phyloP scores from a whole-genome alignment of 2,113 vertebrate genomes.

The Tyto alba region DNA sequence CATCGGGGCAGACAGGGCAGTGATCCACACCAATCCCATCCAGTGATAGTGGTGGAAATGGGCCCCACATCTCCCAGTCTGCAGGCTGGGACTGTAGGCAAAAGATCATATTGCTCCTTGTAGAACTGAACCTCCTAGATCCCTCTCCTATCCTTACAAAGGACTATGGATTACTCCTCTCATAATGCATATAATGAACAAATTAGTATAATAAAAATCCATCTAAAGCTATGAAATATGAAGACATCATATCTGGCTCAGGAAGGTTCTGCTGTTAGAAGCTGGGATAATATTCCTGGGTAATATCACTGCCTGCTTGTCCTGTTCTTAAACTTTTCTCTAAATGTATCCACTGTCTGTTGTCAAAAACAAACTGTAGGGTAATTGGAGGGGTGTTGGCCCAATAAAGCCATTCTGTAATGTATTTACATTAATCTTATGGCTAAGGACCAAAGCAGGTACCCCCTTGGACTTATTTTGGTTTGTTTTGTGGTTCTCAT shows the following conservation, averaged over 20 bases:
- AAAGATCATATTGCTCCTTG: neutral
- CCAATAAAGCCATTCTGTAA: neutral
- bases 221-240: neutral
- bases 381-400: neutral
- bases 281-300: neutral
- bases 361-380: neutral
- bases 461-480: neutral
- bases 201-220: neutral
- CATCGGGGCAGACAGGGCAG: neutral
- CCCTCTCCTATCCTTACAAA: neutral
- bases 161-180: neutral
- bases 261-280: neutral
- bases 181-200: neutral
- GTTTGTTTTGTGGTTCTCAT: neutral
- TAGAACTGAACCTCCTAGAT: neutral
- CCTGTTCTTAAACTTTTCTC: neutral
- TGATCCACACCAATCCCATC: neutral
- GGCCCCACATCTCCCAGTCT: neutral
- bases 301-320: neutral
- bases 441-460: neutral
- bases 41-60: neutral
- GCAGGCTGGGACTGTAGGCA: neutral
- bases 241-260: neutral
- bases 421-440: neutral
- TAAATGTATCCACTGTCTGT: neutral